Evolutionary conservation across 2,113 vertebrate species (phyloP), one percentile per base, ranked within the genome.

Genomic region (Ahaetulla prasina): DNA sequence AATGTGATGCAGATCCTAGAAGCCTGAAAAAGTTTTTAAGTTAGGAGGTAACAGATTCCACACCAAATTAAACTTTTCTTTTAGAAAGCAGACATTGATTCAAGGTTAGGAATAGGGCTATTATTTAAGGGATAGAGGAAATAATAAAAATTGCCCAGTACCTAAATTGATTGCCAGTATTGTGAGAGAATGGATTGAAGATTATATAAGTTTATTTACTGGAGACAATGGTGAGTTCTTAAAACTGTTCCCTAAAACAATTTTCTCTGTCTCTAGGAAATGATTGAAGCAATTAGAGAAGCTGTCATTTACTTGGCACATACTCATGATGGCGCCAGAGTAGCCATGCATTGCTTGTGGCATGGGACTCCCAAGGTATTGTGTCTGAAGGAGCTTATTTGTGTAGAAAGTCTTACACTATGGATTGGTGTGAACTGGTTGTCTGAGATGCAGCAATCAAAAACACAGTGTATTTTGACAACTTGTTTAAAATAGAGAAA

Each of bases 341-440:
- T 99, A 55, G 98, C 98, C 0, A 99, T 99, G 99, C 97, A 98
- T 94, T 99, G 98, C 93, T 95, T 99, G 68, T 99, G 99, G 99
- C 98, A 99, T 11, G 99, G 99, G 18, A 99, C 98, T 0, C 97
- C 99, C 39, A 99, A 99, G 98, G 99, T 99, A 93, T 35, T 68
- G 1, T 74, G 89, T 47, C 3, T 18, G 10, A 43, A 84, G 49
- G 25, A 87, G 0, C 92, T 91, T 90, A 3, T 89, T 2, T 88
- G n/a, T 92, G 0, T 2, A 16, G 0, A 53, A 16, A 3, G 5
- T 45, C 52, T 1, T 92, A 8, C 80, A 3, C n/a, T 25, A 30
- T 43, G 6, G 39, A 23, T 63, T 50, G 22, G 20, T 45, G 11
- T 12, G n/a, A 18, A 9, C 43, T 35, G 22, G 16, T 22, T 55